phyloP scores from a whole-genome alignment of 64 coral and sea anemone species.

The Pachyseris speciosa region DNA sequence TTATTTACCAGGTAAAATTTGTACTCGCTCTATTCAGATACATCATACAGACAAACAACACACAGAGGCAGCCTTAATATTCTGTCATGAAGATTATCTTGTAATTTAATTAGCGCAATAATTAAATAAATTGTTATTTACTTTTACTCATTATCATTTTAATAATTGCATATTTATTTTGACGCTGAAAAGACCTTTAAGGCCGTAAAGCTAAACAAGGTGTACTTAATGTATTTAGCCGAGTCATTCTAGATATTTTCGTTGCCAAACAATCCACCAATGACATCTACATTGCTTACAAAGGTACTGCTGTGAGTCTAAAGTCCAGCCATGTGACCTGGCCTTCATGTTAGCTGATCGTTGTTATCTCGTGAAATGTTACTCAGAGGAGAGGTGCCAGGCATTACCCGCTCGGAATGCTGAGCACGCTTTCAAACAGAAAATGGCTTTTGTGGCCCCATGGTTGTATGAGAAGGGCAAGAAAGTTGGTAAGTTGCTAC shows the following conservation, averaged over 20 bases:
- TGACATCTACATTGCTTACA: not conserved
- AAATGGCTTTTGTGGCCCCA: conserved; percentile 98
- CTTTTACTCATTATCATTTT: no score
- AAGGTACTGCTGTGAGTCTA: conserved; percentile 91
- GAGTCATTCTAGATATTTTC: not conserved
- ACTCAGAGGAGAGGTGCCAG: conserved; percentile 94
- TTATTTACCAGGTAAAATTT: no score
- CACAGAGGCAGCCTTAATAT: no score
- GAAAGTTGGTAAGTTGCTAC: conserved; percentile 90
- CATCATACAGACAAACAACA: no score
- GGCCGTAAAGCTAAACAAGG: no score
- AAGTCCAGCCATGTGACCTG: conserved; percentile 86
- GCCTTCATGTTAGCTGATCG: conserved; percentile 91
- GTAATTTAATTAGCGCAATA: no score
- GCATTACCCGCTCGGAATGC: conserved; percentile 77
- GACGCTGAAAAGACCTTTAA: no score
- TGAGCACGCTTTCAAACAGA: conserved; percentile 95
- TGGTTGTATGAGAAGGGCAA: conserved; percentile 96
- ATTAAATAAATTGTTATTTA: no score
- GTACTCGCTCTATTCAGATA: no score
- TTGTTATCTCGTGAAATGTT: conserved; percentile 98
- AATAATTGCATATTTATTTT: no score
- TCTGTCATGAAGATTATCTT: no score
- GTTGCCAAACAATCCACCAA: not conserved
- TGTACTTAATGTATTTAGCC: no score